phyloP scores from a whole-genome alignment of 1,140 invertebrate species.

The Sycophaga agraensis region DNA sequence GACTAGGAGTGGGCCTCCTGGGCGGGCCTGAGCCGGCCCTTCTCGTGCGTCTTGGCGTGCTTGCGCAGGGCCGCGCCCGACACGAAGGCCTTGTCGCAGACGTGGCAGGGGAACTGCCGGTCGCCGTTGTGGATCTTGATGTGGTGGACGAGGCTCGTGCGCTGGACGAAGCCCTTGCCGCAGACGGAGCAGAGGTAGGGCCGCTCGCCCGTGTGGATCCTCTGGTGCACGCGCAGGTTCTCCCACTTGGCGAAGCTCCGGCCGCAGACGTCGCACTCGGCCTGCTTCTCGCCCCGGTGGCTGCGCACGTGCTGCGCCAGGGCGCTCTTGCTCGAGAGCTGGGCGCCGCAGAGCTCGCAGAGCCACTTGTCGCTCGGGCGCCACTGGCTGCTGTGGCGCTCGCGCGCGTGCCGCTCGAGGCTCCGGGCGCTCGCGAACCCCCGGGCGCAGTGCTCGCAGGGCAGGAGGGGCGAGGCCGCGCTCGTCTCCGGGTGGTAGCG shows the following conservation, averaged over 20 bases:
- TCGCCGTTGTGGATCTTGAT: conserved; percentile 60
- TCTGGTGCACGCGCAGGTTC: conserved; percentile 54
- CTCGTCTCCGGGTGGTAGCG: background rate
- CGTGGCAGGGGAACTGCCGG: conserved; percentile 54
- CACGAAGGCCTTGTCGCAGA: conserved; percentile 57
- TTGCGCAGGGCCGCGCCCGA: conserved; percentile 40
- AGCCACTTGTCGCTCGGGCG: conserved; percentile 63
- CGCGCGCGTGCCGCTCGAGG: background rate
- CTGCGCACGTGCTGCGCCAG: conserved; percentile 71
- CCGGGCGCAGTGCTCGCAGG: conserved; percentile 1
- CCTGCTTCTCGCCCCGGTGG: conserved; percentile 73
- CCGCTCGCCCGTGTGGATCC: conserved; percentile 59
- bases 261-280: conserved; percentile 64
- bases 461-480: background rate
- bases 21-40: too few relatives aligned
- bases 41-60: conserved; percentile 39
- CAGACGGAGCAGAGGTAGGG: conserved; percentile 61
- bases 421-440: background rate
- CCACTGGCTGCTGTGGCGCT: conserved; percentile 51
- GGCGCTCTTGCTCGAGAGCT: conserved; percentile 69
- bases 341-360: conserved; percentile 77
- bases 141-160: conserved; percentile 56
- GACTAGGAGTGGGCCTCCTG: too few relatives aligned
- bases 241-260: conserved; percentile 59
- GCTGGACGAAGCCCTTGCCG: conserved; percentile 53